These are phyloP conservation scores for Temnothorax longispinosus DNA, from an alignment of 1,140 invertebrate species.

Conservation along the genomic window DNA sequence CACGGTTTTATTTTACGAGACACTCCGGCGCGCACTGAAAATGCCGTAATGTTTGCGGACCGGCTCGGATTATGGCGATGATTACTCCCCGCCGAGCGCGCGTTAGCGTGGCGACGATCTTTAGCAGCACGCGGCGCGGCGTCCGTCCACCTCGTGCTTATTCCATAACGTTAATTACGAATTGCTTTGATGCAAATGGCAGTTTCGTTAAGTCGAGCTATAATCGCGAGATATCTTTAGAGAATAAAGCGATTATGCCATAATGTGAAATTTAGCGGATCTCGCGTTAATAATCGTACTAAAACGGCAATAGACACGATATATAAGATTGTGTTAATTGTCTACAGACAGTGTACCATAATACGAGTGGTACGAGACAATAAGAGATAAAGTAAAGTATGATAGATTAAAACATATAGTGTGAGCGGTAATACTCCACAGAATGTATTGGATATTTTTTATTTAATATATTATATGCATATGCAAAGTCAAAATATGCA, in stretches of 20 bases:
- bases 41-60: slow-evolving; percentile 59
- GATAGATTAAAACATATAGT: neutral
- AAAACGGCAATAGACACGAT: neutral
- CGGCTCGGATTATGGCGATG: slow-evolving; percentile 57
- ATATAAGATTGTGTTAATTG: neutral
- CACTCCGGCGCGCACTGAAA: slow-evolving; percentile 27
- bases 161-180: slow-evolving; percentile 45
- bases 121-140: slow-evolving; percentile 16
- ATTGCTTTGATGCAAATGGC: slow-evolving; percentile 36
- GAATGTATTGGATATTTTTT: no score
- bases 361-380: neutral
- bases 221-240: slow-evolving; percentile 9
- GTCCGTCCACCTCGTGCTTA: slow-evolving; percentile 16
- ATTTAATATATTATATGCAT: no score
- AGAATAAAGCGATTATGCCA: neutral
- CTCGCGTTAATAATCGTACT: neutral
- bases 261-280: slow-evolving; percentile 21
- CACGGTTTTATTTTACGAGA: slow-evolving; percentile 60
- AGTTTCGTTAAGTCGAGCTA: slow-evolving; percentile 2
- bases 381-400: neutral
- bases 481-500: neutral
- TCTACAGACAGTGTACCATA: neutral
- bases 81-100: slow-evolving; percentile 29
- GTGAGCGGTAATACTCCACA: neutral
- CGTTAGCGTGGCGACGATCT: slow-evolving; percentile 38